Conservation (phyloP, 2,797 vertebrate species). For the Glyptemys insculpta region DNA sequence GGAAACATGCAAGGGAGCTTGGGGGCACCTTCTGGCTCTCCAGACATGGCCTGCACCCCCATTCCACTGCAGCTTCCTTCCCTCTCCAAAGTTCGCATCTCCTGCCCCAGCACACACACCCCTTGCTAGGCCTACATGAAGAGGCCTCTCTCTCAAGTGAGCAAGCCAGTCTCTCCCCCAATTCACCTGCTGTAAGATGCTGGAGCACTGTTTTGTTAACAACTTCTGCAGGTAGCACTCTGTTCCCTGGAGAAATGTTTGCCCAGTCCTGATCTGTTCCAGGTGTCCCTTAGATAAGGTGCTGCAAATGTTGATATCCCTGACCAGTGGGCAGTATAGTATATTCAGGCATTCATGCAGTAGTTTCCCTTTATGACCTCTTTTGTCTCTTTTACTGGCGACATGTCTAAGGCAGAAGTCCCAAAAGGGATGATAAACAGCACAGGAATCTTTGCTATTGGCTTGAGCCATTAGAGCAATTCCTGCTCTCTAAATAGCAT, state of each 20-base stretch:
- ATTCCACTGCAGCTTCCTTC: neutral
- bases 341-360: neutral
- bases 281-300: neutral
- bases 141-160: neutral
- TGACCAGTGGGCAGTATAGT: neutral
- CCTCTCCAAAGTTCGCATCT: neutral
- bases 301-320: neutral
- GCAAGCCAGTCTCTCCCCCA: neutral
- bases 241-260: neutral
- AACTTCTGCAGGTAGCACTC: neutral
- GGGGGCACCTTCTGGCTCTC: neutral
- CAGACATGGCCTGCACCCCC: neutral
- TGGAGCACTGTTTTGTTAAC: neutral
- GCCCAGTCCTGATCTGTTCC: neutral
- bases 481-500: neutral
- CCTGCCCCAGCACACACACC: neutral
- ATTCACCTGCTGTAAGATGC: neutral
- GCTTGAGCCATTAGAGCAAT: neutral
- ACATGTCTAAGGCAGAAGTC: neutral
- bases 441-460: neutral
- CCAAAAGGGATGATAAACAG: neutral
- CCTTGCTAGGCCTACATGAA: neutral
- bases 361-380: neutral
- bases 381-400: neutral
- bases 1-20: neutral